Base-by-base conservation (phyloP, 1,140 invertebrate species). In the Danaus plexippus region DNA sequence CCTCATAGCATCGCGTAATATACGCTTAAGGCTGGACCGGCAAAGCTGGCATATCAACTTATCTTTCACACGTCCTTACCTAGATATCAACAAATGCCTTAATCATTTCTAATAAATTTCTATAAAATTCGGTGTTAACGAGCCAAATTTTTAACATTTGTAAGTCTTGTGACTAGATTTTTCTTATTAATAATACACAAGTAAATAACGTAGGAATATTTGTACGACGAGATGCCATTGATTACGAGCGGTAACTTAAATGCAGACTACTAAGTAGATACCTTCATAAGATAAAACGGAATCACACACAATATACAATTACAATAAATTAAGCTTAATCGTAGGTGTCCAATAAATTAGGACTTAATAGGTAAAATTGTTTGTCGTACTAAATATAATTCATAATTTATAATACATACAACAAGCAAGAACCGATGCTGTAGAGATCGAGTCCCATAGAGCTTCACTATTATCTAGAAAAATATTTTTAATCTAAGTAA, bases 161-260 rank as follows among this genome's bases (percentile, higher is more conserved):
- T 85, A 85, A 87, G 84, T 87, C 84, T 80, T 80, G 76, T 87
- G 84, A 87, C 84, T 87, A 87, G 84, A 87, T 81, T 84, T 84
- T 77, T 70, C 80, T 82, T 87, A 83, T 69, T 79, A 82, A 75
- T 82, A 86, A 82, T 85, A 87, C 74, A 74, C 77, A 84, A 84
- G 77, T 83, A 84, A 83, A 80, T 83, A 86, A 87, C 77, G 82
- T 87, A 87, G 84, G 84, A 87, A 87, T 87, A 87, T 87, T 87
- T 87, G 84, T 87, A 87, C 84, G 84, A 84, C 79, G 78, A 84
- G 84, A 87, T 87, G 84, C 81, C 84, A 83, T 84, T 74, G 78
- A 86, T 85, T 78, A 87, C 84, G 83, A 85, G 76, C 80, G 84
- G 84, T 87, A 87, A 87, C 84, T 87, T 80, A 85, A 87, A 87